phyloP scores from a whole-genome alignment of 2,113 vertebrate genomes.

The Misgurnus anguillicaudatus region DNA sequence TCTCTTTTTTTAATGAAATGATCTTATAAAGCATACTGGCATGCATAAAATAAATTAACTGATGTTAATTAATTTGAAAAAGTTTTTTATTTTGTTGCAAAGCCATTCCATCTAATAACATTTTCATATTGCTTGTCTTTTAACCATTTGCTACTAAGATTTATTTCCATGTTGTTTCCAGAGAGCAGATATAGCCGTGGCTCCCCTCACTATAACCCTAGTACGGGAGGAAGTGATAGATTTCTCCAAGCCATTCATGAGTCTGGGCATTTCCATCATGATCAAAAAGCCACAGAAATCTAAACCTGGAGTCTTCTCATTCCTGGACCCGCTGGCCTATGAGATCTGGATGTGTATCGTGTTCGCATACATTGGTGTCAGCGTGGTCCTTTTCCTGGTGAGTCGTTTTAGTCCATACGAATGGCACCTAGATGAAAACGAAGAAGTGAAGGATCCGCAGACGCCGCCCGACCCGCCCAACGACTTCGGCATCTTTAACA shows the following conservation, averaged over 20 bases:
- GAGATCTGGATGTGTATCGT: slow-evolving; percentile 99
- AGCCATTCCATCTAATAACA: background rate
- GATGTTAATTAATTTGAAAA: too few species aligned
- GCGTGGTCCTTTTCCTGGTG: slow-evolving; percentile 98
- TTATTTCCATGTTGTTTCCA: slow-evolving; percentile 77
- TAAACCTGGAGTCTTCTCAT: slow-evolving; percentile 97
- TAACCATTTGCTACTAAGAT: slow-evolving; percentile 52
- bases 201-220: slow-evolving; percentile 95
- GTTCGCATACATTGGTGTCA: slow-evolving; percentile 98
- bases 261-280: slow-evolving; percentile 98
- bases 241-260: slow-evolving; percentile 99
- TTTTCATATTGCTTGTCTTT: background rate
- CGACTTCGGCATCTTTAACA: slow-evolving; percentile 99
- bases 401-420: slow-evolving; percentile 98
- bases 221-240: slow-evolving; percentile 98
- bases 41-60: too few species aligned
- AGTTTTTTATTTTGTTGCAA: too few species aligned
- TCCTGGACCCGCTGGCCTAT: slow-evolving; percentile 97
- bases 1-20: too few species aligned
- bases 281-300: slow-evolving; percentile 99
- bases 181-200: slow-evolving; percentile 99
- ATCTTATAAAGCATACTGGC: too few species aligned
- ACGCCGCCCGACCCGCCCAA: slow-evolving; percentile 96
- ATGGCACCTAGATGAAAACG: slow-evolving; percentile 96
- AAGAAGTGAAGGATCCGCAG: slow-evolving; percentile 95